A percentile compares a stretch with the other conserved stretches of the same genome.
These are phyloP conservation scores for Lagocephalus sceleratus DNA, from an alignment of 2,797 vertebrate genomes.

Conservation along the genomic window DNA sequence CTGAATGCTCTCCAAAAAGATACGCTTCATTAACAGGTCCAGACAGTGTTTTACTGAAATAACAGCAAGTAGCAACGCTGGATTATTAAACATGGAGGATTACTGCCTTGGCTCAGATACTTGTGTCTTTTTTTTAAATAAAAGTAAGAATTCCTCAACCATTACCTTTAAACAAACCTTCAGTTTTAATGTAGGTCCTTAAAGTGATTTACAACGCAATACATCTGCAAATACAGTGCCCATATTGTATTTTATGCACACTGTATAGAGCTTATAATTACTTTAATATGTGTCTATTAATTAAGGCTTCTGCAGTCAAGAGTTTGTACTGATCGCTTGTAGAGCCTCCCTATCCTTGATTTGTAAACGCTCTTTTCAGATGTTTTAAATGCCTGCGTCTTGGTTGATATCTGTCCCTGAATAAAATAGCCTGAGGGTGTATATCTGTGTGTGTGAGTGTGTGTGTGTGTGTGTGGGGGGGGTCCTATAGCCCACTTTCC, in stretches of 20 bases:
- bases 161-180: background rate
- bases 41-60: conserved; percentile 35
- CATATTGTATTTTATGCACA: background rate
- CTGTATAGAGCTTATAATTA: background rate
- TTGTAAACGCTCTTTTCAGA: conserved; percentile 8
- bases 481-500: conserved; percentile 29
- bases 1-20: conserved; percentile 63
- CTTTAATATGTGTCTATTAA: conserved; percentile 4
- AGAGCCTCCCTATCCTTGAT: background rate
- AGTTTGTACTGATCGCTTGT: background rate
- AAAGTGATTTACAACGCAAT: background rate
- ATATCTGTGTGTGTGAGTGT: background rate
- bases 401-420: too few relatives aligned
- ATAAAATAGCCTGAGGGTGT: too few relatives aligned
- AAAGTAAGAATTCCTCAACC: background rate
- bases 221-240: background rate
- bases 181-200: too few relatives aligned
- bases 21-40: conserved; percentile 69
- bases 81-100: background rate
- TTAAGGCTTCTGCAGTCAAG: background rate
- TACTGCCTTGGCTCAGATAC: too few relatives aligned
- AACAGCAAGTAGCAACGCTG: conserved; percentile 5
- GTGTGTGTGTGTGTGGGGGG: background rate
- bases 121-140: background rate
- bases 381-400: background rate